These are phyloP conservation scores for Cotesia chilonis DNA, from an alignment of 1,140 invertebrate genomes.

Conservation along the genomic window DNA sequence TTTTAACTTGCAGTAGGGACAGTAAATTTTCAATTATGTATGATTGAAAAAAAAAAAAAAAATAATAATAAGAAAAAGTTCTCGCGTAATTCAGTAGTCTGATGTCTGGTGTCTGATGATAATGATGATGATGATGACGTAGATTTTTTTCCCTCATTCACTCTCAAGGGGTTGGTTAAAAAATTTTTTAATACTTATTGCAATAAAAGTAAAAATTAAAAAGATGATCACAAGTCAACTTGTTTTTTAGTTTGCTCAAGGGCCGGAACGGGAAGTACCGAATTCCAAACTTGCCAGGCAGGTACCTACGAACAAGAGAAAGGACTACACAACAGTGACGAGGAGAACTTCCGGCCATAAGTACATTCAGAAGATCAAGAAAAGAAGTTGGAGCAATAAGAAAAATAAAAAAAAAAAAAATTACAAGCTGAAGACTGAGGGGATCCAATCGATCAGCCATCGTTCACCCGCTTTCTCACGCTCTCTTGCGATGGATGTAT, in stretches of 20 bases:
- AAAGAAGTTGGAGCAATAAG: neutral
- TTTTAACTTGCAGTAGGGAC: conserved; percentile 17
- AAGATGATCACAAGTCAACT: neutral
- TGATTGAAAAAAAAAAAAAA: neutral
- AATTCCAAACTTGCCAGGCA: conserved; percentile 51
- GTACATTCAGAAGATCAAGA: neutral
- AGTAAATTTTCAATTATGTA: conserved; percentile 25
- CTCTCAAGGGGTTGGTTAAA: neutral
- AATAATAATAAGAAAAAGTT: neutral
- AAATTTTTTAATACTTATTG: no score
- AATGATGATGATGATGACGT: neutral
- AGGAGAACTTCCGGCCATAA: conserved; percentile 41
- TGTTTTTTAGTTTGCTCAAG: conserved; percentile 4
- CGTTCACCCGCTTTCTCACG: conserved; percentile 46
- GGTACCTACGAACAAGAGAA: conserved; percentile 33
- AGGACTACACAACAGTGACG: conserved; percentile 31
- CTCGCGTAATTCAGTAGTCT: conserved; percentile 21
- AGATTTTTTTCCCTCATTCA: neutral
- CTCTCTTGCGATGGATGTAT: conserved; percentile 28
- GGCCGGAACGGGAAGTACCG: conserved; percentile 51
- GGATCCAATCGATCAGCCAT: conserved; percentile 39
- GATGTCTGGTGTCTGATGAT: no score
- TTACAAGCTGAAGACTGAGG: neutral
- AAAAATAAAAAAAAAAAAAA: conserved; percentile 15
- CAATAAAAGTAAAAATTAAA: no score